phyloP scores from a whole-genome alignment of 2,888 invertebrate genomes.

The Drosophila koepferae region DNA sequence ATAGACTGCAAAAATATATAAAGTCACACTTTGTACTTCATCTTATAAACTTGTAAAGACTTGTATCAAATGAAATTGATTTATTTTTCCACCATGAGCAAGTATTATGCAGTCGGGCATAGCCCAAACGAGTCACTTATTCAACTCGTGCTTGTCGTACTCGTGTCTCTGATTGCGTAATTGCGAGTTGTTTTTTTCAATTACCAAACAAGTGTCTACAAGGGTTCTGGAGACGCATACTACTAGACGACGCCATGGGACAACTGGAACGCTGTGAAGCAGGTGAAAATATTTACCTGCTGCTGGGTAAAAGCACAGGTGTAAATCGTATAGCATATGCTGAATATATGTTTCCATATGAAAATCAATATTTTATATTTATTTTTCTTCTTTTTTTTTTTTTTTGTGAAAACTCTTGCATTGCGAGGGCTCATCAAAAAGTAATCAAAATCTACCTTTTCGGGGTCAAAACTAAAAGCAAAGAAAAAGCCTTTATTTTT shows the following conservation, averaged over 20 bases:
- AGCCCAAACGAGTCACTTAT: neutral
- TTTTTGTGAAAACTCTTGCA: neutral
- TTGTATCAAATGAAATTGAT: too few species aligned
- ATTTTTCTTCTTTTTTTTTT: neutral
- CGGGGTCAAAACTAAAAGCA: constrained; percentile 6
- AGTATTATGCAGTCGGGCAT: neutral
- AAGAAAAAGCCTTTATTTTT: constrained; percentile 2
- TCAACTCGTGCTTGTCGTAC: constrained; percentile 1
- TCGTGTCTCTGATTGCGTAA: constrained; percentile 43
- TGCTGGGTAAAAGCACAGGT: neutral
- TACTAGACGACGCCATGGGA: neutral
- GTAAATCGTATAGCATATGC: neutral
- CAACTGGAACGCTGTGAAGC: neutral
- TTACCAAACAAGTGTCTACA: constrained; percentile 49
- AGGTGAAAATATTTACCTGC: neutral
- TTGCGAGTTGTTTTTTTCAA: constrained; percentile 44
- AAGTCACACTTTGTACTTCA: too few species aligned
- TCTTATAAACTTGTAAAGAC: too few species aligned
- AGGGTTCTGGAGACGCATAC: neutral
- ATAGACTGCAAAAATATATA: too few species aligned
- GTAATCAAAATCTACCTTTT: constrained; percentile 15
- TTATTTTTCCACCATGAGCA: too few species aligned
- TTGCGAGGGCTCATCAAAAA: constrained; percentile 15
- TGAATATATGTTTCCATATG: neutral
- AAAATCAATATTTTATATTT: neutral